Conservation (phyloP, 2,797 vertebrate species). For the Pelobates cultripes region DNA sequence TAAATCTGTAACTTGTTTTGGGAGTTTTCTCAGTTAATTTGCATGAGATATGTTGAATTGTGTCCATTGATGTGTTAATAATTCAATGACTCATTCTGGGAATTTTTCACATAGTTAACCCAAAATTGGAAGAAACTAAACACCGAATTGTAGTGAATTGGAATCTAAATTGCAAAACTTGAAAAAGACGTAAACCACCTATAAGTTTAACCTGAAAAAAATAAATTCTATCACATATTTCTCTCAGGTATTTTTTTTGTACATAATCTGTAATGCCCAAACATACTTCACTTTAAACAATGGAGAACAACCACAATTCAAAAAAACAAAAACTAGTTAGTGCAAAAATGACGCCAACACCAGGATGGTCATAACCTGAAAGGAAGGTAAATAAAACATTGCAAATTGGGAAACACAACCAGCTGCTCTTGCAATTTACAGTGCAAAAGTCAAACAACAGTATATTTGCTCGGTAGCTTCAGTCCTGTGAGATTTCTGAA, state of each 20-base stretch:
- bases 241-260: not conserved
- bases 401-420: conserved; percentile 5
- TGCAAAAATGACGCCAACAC: not conserved
- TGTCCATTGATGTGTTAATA: too few species aligned
- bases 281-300: not conserved
- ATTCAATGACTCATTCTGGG: too few species aligned
- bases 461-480: not conserved
- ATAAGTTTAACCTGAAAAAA: too few species aligned
- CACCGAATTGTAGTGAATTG: too few species aligned
- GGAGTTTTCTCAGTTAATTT: too few species aligned
- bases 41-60: too few species aligned
- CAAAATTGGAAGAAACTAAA: too few species aligned
- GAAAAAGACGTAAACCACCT: too few species aligned
- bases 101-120: too few species aligned
- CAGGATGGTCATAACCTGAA: conserved; percentile 5
- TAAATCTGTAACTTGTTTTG: too few species aligned
- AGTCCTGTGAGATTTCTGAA: not conserved
- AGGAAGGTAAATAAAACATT: conserved; percentile 31
- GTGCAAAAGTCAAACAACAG: conserved; percentile 9
- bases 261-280: not conserved
- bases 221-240: not conserved
- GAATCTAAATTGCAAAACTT: too few species aligned
- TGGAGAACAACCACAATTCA: not conserved
- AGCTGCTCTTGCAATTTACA: conserved; percentile 24
- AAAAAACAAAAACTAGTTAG: not conserved